A percentile compares a stretch with the other conserved stretches of the same genome.
Evolutionary conservation across 2,797 vertebrate genomes (phyloP).

Genomic region (Aeoliscus strigatus): DNA sequence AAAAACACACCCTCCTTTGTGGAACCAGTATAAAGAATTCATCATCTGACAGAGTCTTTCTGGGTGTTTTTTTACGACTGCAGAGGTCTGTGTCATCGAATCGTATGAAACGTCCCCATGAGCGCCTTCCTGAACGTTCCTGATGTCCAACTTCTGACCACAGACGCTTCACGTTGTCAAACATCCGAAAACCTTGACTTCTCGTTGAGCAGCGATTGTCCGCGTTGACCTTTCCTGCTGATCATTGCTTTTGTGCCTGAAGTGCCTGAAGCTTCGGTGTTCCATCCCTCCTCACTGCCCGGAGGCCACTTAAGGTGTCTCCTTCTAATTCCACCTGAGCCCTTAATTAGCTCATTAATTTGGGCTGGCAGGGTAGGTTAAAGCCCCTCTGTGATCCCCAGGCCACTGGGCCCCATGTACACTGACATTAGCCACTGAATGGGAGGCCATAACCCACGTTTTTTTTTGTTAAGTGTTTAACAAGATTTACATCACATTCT

Average conservation of each 20-base stretch:
- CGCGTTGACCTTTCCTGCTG: conserved; percentile 35
- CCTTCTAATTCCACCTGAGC: conserved; percentile 74
- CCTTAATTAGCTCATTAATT: conserved; percentile 79
- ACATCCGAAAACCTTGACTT: conserved; percentile 7
- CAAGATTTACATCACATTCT: conserved; percentile 58
- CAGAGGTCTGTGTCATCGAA: conserved; percentile 51
- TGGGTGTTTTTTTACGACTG: conserved; percentile 52
- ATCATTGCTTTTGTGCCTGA: conserved; percentile 13
- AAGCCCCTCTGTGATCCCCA: conserved; percentile 69
- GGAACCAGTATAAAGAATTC: conserved; percentile 35
- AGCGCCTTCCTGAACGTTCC: conserved; percentile 47
- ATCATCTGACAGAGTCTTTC: conserved; percentile 53
- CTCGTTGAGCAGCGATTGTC: conserved; percentile 14
- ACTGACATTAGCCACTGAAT: conserved; percentile 58
- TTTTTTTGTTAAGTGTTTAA: conserved; percentile 58
- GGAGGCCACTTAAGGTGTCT: conserved; percentile 67
- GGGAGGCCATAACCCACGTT: conserved; percentile 49
- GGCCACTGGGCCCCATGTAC: conserved; percentile 49
- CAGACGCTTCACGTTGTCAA: too few species aligned
- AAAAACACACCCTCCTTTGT: too few species aligned
- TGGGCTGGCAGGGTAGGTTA: conserved; percentile 75
- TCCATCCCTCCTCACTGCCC: conserved; percentile 43
- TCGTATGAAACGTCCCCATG: conserved; percentile 47
- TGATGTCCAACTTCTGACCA: conserved; percentile 33
- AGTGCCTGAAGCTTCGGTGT: conserved; percentile 34